phyloP scores from a whole-genome alignment of 2,797 vertebrate species.

The Parambassis ranga region DNA sequence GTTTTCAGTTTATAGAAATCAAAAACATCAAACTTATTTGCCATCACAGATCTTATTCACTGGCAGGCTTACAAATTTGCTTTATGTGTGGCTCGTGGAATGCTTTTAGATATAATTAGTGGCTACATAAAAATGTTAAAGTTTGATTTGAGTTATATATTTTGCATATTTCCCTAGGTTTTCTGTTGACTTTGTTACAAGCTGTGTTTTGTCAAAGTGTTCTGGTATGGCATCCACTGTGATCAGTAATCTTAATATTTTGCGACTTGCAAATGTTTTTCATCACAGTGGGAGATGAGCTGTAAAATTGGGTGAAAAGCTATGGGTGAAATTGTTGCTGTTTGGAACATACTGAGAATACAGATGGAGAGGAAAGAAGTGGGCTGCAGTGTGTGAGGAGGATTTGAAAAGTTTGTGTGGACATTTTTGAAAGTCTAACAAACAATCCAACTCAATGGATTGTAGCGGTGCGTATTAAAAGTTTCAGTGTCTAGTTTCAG shows the following conservation, averaged over 20 bases:
- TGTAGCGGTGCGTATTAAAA: background rate
- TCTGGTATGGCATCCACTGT: slow-evolving; percentile 1
- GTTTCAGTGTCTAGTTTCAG: background rate
- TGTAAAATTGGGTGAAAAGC: slow-evolving; percentile 25
- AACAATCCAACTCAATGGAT: background rate
- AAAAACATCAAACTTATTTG: too few relatives aligned
- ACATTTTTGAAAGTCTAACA: too few relatives aligned
- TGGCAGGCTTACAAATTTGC: too few relatives aligned
- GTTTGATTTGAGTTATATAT: background rate
- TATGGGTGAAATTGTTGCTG: slow-evolving; percentile 22
- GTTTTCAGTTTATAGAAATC: background rate
- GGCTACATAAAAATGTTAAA: slow-evolving; percentile 39
- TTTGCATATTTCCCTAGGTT: slow-evolving; percentile 25
- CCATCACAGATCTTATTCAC: too few relatives aligned
- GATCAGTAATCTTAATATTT: slow-evolving; percentile 35
- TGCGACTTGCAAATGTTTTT: slow-evolving; percentile 48
- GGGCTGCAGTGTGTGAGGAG: slow-evolving; percentile 7
- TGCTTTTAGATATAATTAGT: slow-evolving; percentile 48
- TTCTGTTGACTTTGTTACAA: slow-evolving; percentile 40
- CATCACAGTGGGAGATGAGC: slow-evolving; percentile 42
- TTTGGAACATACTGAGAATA: background rate
- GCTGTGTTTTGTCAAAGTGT: slow-evolving; percentile 36
- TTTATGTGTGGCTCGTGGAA: slow-evolving; percentile 24
- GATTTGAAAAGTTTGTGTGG: background rate
- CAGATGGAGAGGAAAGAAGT: background rate